Conservation (phyloP, 1,140 invertebrate genomes). For the Meloidogyne exigua region DNA sequence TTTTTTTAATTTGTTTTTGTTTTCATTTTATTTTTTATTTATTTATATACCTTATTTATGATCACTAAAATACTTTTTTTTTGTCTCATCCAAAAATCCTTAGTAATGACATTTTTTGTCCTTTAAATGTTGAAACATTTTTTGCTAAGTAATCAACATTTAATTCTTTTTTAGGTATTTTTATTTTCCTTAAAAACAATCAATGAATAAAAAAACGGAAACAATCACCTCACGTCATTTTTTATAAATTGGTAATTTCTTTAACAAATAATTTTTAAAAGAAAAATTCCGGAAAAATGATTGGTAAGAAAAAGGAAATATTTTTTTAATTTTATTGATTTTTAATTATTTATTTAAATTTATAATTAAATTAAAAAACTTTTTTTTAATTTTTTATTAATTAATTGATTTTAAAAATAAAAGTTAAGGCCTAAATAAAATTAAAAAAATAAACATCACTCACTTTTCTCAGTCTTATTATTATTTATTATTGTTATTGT, state of each 20-base stretch:
- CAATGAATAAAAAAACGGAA: constrained; percentile 2
- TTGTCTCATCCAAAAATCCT: neutral
- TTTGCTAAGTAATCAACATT: neutral
- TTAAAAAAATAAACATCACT: too few species aligned
- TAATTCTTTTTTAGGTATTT: neutral
- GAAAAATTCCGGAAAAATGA: neutral
- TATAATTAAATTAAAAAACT: too few species aligned
- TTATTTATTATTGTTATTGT: too few species aligned
- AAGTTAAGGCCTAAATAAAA: too few species aligned
- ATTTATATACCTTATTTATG: neutral
- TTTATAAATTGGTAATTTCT: neutral
- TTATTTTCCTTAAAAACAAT: neutral
- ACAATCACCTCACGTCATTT: neutral
- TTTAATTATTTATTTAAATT: neutral
- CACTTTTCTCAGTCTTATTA: too few species aligned
- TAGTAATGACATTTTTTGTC: neutral
- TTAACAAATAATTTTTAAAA: neutral
- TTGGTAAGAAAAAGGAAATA: neutral
- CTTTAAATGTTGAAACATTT: neutral
- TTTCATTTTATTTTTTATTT: neutral
- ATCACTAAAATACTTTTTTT: neutral
- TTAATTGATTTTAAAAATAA: too few species aligned
- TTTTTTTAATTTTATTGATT: neutral
- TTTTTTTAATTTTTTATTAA: too few species aligned
- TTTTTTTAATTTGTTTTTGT: neutral